Evolutionary conservation across 2,888 invertebrate species (phyloP), one percentile per base, ranked within the genome.

Genomic region (Branchellion lobata): DNA sequence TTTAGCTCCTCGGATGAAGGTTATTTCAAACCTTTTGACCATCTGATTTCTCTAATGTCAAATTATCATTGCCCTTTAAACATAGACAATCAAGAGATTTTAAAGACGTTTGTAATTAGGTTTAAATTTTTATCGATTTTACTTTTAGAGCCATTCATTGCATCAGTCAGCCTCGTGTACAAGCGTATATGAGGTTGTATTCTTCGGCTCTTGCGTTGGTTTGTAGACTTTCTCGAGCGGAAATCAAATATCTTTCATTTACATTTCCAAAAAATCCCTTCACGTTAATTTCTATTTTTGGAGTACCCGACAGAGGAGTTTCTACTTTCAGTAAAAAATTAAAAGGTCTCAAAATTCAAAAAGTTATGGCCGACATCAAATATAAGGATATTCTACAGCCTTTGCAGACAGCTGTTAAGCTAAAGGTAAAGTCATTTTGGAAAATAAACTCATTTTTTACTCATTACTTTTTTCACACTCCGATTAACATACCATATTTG

Each of bases 381-480:
- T 40, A 79, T 11, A 40, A 78, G n/a, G 81, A 81, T 24, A 71
- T 80, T 24, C 65, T 82, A 53, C 79, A 73, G 29, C 82, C 82
- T 18, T 71, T 82, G 65, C 82, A 82, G 47, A 65, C 61, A 27
- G 68, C 80, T 53, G 82, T 82, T 8, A 82, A 82, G 73, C 81
- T 81, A 81, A 78, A 82, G 80, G 82, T 31, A 33, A 75, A 24
- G 24, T 73, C 53, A 11, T 47, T 40, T 21, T 21, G 5, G 5
- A 24, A n/a, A 27, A 3, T 33, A 34, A 36, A 27, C 21, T 34
- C 18, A 14, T 33, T n/a, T n/a, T n/a, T n/a, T n/a, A 21, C 14
- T 51, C 14, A 51, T 14, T 51, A 21, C 53, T 51, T 51, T 51
- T 51, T 14, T 21, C 53, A 51, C 53, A 51, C 21, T 51, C 14